Conservation (phyloP, 2,888 invertebrate species). For the Epistrophe eligans region DNA sequence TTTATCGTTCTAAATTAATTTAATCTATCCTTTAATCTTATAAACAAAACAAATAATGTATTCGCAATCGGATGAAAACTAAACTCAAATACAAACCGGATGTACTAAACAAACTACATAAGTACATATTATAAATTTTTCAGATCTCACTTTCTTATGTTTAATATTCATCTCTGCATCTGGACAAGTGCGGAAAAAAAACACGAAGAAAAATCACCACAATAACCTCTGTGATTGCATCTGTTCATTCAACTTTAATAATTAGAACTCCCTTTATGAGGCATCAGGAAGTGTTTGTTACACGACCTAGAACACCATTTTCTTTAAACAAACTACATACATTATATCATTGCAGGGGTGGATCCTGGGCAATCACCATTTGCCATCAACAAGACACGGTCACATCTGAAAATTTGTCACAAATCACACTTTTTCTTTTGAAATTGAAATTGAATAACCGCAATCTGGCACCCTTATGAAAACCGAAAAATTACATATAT, state of each 20-base stretch:
- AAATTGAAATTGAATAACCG: conserved; percentile 69
- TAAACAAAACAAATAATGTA: neutral
- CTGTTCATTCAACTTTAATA: conserved; percentile 68
- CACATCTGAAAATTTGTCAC: conserved; percentile 69
- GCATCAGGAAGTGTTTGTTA: conserved; percentile 25
- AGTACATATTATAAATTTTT: conserved; percentile 32
- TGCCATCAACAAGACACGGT: neutral
- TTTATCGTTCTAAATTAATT: neutral
- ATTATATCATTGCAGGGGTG: conserved; percentile 13
- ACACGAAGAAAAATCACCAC: conserved; percentile 25
- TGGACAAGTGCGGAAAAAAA: conserved; percentile 68
- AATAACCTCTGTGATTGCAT: conserved; percentile 52
- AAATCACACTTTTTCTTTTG: conserved; percentile 61
- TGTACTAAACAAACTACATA: conserved; percentile 49
- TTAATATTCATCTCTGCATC: conserved; percentile 49
- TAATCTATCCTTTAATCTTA: neutral
- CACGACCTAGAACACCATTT: conserved; percentile 54
- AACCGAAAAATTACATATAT: conserved; percentile 7
- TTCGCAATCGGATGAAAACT: neutral
- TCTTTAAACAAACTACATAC: conserved; percentile 1
- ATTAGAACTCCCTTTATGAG: conserved; percentile 55
- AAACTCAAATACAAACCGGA: conserved; percentile 53
- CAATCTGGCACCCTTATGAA: conserved; percentile 65
- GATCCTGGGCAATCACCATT: neutral
- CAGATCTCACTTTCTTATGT: conserved; percentile 16